phyloP scores from a whole-genome alignment of 2,888 invertebrate genomes.

The Pseudolycoriella hygida region DNA sequence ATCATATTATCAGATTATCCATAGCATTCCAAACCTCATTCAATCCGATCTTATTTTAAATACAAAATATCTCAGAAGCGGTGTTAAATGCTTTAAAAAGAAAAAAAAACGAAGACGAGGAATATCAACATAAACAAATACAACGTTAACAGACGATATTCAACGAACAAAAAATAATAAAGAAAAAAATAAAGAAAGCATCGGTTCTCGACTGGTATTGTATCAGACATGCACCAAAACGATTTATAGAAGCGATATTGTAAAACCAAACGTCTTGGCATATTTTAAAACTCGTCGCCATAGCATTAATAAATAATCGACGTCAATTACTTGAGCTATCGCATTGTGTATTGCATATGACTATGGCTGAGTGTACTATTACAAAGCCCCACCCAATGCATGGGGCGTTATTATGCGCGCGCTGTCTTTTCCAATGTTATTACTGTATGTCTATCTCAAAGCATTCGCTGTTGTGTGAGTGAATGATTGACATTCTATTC shows the following conservation, averaged over 20 bases:
- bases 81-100: neutral
- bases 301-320: constrained; percentile 7
- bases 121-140: neutral
- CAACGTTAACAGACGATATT: neutral
- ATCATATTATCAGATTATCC: too few species aligned
- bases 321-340: constrained; percentile 6
- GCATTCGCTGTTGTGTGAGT: neutral
- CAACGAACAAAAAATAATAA: neutral
- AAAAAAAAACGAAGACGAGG: neutral
- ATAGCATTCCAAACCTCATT: too few species aligned
- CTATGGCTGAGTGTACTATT: constrained; percentile 1
- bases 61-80: neutral
- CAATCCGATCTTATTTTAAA: too few species aligned
- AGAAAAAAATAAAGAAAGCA: neutral
- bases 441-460: neutral
- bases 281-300: constrained; percentile 6
- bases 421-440: constrained; percentile 4
- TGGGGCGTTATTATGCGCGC: constrained; percentile 7
- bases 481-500: neutral
- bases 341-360: constrained; percentile 3
- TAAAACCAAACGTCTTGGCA: constrained; percentile 2
- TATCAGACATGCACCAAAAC: constrained; percentile 1
- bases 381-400: constrained; percentile 7
- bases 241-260: neutral
- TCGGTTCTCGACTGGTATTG: neutral